phyloP scores from a whole-genome alignment of 92 coral and sea anemone genomes.

The Galaxea fascicularis region DNA sequence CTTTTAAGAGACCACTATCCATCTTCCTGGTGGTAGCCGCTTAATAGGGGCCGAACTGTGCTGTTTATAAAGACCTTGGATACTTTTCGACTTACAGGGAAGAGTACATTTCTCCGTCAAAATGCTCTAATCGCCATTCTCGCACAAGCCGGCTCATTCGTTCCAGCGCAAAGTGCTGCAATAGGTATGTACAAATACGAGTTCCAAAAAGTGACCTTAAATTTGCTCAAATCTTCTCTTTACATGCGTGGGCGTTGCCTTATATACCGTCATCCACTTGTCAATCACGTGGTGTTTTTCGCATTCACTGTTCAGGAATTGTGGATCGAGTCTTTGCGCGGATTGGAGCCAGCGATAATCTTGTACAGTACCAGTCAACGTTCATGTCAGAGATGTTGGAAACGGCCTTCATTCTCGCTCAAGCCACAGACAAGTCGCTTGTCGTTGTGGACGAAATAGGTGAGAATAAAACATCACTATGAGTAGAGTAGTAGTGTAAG shows the following conservation, averaged over 20 bases:
- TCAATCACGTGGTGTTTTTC: not conserved
- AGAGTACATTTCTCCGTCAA: conserved; percentile 89
- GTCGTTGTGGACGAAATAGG: conserved; percentile 90
- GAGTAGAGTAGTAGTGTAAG: not conserved
- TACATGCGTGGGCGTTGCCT: too few relatives aligned
- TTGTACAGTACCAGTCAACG: conserved; percentile 90
- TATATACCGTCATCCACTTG: too few relatives aligned
- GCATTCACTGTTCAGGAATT: conserved; percentile 51
- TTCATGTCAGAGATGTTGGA: conserved; percentile 93
- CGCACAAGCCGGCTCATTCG: conserved; percentile 85
- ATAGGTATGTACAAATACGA: conserved; percentile 63
- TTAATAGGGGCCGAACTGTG: too few relatives aligned
- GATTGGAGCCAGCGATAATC: conserved; percentile 91
- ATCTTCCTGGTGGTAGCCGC: too few relatives aligned
- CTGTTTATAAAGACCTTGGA: too few relatives aligned
- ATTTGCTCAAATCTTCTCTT: too few relatives aligned
- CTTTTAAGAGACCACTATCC: too few relatives aligned
- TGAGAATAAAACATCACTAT: conserved; percentile 26
- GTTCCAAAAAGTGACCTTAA: not conserved
- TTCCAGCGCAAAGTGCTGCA: conserved; percentile 79
- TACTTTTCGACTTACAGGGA: conserved; percentile 49
- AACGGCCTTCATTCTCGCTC: conserved; percentile 83
- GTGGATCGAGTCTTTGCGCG: conserved; percentile 89
- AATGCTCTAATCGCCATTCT: conserved; percentile 84
- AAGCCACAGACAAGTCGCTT: conserved; percentile 84